Conservation (phyloP, 2,888 invertebrate genomes). For the Yponomeuta cagnagella region DNA sequence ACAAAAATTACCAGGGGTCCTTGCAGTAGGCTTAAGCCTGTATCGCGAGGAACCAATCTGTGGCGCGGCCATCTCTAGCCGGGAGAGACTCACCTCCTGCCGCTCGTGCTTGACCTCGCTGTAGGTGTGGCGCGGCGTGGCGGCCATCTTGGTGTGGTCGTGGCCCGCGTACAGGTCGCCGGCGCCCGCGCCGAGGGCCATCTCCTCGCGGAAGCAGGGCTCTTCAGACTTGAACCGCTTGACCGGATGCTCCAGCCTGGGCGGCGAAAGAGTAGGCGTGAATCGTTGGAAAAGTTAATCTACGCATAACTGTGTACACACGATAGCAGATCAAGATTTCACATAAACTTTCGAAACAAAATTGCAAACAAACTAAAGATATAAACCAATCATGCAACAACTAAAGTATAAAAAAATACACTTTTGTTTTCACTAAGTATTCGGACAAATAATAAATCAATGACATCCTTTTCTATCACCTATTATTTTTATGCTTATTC, state of each 20-base stretch:
- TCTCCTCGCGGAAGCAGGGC: conserved; percentile 50
- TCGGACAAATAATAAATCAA: no score
- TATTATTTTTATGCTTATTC: no score
- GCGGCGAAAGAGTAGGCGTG: not conserved
- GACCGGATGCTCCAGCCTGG: conserved; percentile 91
- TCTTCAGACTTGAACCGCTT: conserved; percentile 86
- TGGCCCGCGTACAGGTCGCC: conserved; percentile 78
- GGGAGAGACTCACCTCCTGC: not conserved
- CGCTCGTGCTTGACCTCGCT: conserved; percentile 78
- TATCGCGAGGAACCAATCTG: no score
- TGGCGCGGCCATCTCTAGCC: no score
- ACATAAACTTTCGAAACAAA: not conserved
- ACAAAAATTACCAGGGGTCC: no score
- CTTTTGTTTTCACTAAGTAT: no score
- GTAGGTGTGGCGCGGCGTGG: conserved; percentile 44
- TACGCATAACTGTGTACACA: not conserved
- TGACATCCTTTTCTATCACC: no score
- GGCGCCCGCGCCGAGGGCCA: conserved; percentile 42
- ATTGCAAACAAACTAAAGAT: no score
- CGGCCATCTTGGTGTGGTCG: conserved; percentile 70
- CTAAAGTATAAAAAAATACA: no score
- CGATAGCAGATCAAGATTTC: not conserved
- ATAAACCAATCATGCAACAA: no score
- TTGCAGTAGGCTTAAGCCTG: no score
- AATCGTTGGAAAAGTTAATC: not conserved